Base-by-base conservation (phyloP, 2,888 invertebrate species). In the Synergus laeviventris region DNA sequence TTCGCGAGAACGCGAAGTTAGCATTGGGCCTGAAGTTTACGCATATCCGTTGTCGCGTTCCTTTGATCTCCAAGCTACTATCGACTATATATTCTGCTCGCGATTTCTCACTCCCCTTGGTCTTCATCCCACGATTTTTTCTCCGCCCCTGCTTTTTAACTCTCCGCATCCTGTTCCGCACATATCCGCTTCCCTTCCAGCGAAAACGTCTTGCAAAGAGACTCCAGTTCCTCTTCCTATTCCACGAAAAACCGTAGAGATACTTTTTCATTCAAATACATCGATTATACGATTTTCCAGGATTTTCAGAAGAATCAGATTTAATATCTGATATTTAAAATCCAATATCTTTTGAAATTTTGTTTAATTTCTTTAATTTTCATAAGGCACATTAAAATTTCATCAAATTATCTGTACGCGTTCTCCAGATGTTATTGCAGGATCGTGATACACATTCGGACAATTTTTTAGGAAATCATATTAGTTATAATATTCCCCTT, bases 31-130 rank as follows among this genome's bases (percentile, higher is more conserved):
- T 76, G 82, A 85, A 85, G 88, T 87, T 88, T 87, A 87, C 87
- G 87, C 88, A 88, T 90, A 90, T 90, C 90, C 88, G 90, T 89
- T 91, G 88, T 90, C 90, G 88, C 88, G 84, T 79, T 82, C 78
- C 90, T 91, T 91, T 91, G 91, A 91, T 90, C 87, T 87, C 73
- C 83, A 77, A 79, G 81, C 82, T 85, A 80, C 85, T 84, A 84
- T 85, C 84, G 82, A 83, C 77, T 74, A 70, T 78, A 75, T 77
- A 73, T 74, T 75, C 73, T 77, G 74, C 59, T 79, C 80, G 79
- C 79, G 78, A 77, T 77, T 74, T 76, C 74, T 75, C 36, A 75
- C 66, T 73, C 74, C 60, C 54, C 75, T 73, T 64, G 61, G 16
- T 61, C 61, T 77, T 74, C 56, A 36, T 62, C n/a, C 36, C 31